These are phyloP conservation scores for Sitta carolinensis DNA, from an alignment of 2,797 vertebrate species.

Conservation along the genomic window DNA sequence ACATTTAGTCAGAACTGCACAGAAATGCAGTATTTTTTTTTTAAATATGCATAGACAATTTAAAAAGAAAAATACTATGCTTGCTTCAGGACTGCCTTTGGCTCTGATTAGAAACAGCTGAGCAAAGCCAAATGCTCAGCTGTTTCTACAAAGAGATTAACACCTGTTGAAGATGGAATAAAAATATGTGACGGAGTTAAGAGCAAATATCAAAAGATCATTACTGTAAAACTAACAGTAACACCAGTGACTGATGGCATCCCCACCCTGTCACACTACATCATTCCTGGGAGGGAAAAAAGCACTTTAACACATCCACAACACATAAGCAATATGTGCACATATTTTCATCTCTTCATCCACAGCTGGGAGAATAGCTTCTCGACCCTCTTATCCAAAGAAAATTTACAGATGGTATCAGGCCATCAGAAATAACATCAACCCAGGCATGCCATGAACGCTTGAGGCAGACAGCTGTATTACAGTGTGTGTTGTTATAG, in stretches of 20 bases:
- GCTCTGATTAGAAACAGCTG: conserved; percentile 65
- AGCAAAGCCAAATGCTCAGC: conserved; percentile 53
- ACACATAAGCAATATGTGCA: neutral
- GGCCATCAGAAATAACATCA: neutral
- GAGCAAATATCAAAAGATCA: conserved; percentile 53
- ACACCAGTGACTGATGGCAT: neutral
- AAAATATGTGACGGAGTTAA: conserved; percentile 40
- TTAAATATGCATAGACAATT: conserved; percentile 58
- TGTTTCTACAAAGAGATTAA: conserved; percentile 63
- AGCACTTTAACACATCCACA: neutral
- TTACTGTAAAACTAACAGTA: conserved; percentile 38
- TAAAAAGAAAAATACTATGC: conserved; percentile 13
- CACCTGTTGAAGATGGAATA: conserved; percentile 63
- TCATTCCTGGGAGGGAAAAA: neutral
- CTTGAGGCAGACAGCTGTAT: neutral
- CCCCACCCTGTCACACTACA: neutral
- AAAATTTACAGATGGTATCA: conserved; percentile 1
- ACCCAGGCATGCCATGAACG: neutral
- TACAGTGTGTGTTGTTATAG: neutral
- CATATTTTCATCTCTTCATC: neutral
- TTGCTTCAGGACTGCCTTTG: conserved; percentile 51
- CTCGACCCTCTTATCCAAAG: neutral
- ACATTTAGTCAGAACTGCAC: neutral
- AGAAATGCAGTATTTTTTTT: conserved; percentile 26
- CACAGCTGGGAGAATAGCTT: neutral